Percentiles rank a stretch among this genome's conserved stretches.
Evolutionary conservation across 2,888 invertebrate genomes (phyloP).

Genomic region (Timema cristinae): DNA sequence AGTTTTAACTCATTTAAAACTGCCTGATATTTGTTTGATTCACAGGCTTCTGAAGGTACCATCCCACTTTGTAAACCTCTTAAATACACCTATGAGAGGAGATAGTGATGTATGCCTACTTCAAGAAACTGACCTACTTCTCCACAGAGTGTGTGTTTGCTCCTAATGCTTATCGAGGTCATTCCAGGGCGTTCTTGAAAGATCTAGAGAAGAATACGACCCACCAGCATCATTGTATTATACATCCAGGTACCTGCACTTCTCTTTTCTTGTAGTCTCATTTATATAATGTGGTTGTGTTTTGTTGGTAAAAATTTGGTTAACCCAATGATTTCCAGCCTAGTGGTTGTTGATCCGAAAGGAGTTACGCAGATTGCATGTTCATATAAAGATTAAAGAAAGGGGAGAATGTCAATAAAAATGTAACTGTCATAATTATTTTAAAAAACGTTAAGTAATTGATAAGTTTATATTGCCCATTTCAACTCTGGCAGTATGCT

Average conservation of each 20-base stretch:
- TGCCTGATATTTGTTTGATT: slow-evolving; percentile 33
- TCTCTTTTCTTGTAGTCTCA: too few species aligned
- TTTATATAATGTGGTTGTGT: too few species aligned
- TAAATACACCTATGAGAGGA: slow-evolving; percentile 97
- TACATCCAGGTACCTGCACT: slow-evolving; percentile 67
- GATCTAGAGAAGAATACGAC: slow-evolving; percentile 91
- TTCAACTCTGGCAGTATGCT: too few species aligned
- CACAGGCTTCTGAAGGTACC: slow-evolving; percentile 69
- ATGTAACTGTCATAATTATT: too few species aligned
- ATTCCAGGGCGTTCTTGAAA: slow-evolving; percentile 85
- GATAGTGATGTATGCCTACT: slow-evolving; percentile 99
- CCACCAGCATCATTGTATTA: slow-evolving; percentile 87
- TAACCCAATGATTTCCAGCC: too few species aligned
- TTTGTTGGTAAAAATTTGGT: too few species aligned
- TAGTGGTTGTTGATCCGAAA: too few species aligned
- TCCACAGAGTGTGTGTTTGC: slow-evolving; percentile 99
- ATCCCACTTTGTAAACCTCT: slow-evolving; percentile 93
- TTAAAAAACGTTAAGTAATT: too few species aligned
- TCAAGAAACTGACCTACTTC: slow-evolving; percentile 92
- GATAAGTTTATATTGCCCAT: too few species aligned
- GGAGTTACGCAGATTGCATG: too few species aligned
- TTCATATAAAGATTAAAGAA: too few species aligned
- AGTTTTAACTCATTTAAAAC: neutral
- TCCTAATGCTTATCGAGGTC: slow-evolving; percentile 94
- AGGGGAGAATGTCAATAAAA: too few species aligned